Percentiles rank a stretch among this genome's conserved stretches.
Conservation (phyloP, 2,888 invertebrate genomes). For the Lepeophtheirus nordmannii region DNA sequence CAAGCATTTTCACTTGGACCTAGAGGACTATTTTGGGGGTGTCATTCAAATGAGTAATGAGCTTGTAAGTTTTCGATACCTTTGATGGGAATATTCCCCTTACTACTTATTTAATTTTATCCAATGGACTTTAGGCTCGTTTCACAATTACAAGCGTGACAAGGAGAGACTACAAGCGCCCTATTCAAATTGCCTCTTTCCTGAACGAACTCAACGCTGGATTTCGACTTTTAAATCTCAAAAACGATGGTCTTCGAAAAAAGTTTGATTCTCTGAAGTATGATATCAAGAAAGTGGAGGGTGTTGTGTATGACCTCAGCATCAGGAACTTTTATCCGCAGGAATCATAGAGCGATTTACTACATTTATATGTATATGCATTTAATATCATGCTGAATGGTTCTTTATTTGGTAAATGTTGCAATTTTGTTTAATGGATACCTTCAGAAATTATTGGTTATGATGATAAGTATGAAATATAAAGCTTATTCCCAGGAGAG, state of each 20-base stretch:
- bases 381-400: no score
- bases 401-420: no score
- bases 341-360: neutral
- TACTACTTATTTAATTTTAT: slow-evolving; percentile 2
- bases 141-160: slow-evolving; percentile 71
- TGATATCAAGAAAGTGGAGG: slow-evolving; percentile 83
- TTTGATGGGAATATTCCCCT: neutral
- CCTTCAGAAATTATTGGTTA: no score
- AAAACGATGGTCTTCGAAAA: slow-evolving; percentile 64
- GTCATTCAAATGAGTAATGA: slow-evolving; percentile 65
- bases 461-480: no score
- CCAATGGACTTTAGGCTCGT: slow-evolving; percentile 42
- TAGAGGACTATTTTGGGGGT: slow-evolving; percentile 78
- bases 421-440: no score
- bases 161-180: slow-evolving; percentile 62
- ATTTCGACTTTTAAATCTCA: slow-evolving; percentile 70
- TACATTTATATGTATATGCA: no score
- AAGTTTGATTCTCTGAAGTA: slow-evolving; percentile 44
- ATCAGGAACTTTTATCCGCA: slow-evolving; percentile 40
- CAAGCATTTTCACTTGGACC: slow-evolving; percentile 70
- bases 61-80: slow-evolving; percentile 45
- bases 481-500: no score
- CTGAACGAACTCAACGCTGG: slow-evolving; percentile 74
- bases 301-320: slow-evolving; percentile 71
- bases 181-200: slow-evolving; percentile 65